Base-by-base conservation (phyloP, 2,797 vertebrate genomes). In the Pseudomugil gertrudae region DNA sequence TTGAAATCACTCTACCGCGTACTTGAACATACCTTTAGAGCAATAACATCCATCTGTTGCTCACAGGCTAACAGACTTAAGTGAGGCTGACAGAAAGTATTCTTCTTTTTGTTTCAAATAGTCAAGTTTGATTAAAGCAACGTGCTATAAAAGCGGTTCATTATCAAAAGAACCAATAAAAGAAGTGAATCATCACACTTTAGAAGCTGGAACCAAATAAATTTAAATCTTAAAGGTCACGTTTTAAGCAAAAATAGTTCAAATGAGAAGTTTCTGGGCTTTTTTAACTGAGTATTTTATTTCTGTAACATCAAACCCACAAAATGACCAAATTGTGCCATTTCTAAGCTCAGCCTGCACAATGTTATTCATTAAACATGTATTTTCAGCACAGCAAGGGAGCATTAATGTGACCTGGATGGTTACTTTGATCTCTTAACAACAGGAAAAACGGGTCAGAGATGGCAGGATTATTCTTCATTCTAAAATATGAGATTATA, bases 401-500 rank as follows among this genome's bases (percentile, higher is more conserved):
- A 52, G 3, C 26, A 10, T 53, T 11, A 15, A 8, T 45, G 9
- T 9, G 59, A 15, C 38, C 24, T 6, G 21, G 15, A 47, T 10
- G 5, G 38, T 33, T 19, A 9, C 35, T 21, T 24, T 32, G 52
- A 62, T 50, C 26, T 62, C 17, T 1, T 27, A 57, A 43, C 29
- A 26, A n/a, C 36, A 59, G 35, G 17, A 30, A 48, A 52, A 53
- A 50, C 35, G 11, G 14, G 69, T 33, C n/a, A 53, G 38, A 65
- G 43, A 35, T 14, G 57, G 70, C 38, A 9, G 53, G 66, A 77
- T 71, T 59, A 74, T 27, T 35, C 23, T 38, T 53, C 54, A 63
- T 57, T 40, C 21, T 63, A 50, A 63, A 59, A 62, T 24, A n/a
- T 1, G 54, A 30, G 76, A 67, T 80, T 68, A 77, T 66, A 56